phyloP scores from a whole-genome alignment of 2,888 invertebrate species.

The Agrotis exclamationis region DNA sequence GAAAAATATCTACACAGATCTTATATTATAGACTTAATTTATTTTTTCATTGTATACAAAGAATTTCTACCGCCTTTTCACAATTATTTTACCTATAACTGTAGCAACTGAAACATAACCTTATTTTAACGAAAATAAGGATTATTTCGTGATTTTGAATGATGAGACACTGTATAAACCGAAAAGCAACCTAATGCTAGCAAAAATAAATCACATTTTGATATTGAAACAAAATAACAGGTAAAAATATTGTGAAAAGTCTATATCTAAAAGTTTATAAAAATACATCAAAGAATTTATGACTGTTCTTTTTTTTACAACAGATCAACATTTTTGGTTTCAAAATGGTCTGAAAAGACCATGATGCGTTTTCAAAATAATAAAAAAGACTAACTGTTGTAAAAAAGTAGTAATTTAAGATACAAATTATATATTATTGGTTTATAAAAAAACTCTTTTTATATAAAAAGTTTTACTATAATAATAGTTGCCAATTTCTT shows the following conservation, averaged over 20 bases:
- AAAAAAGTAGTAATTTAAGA: neutral
- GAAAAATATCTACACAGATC: slow-evolving; percentile 64
- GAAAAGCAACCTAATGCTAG: neutral
- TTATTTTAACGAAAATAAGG: neutral
- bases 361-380: slow-evolving; percentile 10
- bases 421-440: neutral
- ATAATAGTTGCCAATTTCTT: slow-evolving; percentile 17
- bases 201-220: too few relatives aligned
- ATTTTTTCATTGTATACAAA: slow-evolving; percentile 38
- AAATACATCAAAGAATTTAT: slow-evolving; percentile 35
- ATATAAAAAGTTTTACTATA: slow-evolving; percentile 5
- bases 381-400: neutral
- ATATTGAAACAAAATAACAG: neutral
- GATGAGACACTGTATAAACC: neutral
- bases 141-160: neutral
- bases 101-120: neutral
- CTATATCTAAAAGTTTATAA: slow-evolving; percentile 24
- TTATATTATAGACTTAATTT: slow-evolving; percentile 50
- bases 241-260: neutral
- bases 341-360: slow-evolving; percentile 8
- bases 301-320: slow-evolving; percentile 46
- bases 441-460: neutral
- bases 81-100: neutral
- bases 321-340: slow-evolving; percentile 51
- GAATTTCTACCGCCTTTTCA: slow-evolving; percentile 8